These are phyloP conservation scores for Dendroctonus valens DNA, from an alignment of 1,140 invertebrate genomes.

Conservation along the genomic window DNA sequence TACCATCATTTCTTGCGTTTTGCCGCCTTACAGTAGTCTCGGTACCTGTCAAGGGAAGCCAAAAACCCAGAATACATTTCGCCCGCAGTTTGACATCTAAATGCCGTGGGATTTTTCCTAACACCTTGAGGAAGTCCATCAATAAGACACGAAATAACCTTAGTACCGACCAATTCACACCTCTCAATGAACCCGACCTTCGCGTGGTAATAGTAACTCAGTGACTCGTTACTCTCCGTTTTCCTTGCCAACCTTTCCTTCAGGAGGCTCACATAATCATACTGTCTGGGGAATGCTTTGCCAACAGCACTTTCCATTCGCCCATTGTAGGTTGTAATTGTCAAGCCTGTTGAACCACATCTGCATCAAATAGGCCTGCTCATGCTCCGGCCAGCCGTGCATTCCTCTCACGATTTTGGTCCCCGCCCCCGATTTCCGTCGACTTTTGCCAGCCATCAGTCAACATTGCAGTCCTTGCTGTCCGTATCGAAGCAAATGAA, in stretches of 20 bases:
- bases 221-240: constrained; percentile 20
- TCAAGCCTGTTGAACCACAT: constrained; percentile 11
- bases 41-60: no score
- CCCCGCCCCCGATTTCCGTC: no score
- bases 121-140: constrained; percentile 40
- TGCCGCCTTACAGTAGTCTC: no score
- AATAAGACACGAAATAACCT: constrained; percentile 45
- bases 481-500: constrained; percentile 33
- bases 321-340: constrained; percentile 3
- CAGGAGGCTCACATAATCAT: constrained; percentile 23
- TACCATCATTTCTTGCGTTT: no score
- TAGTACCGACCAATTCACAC: constrained; percentile 40
- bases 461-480: constrained; percentile 27
- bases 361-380: constrained; percentile 7
- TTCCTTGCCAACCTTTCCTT: constrained; percentile 25
- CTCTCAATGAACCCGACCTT: constrained; percentile 44
- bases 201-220: constrained; percentile 42
- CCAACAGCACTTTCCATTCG: constrained; percentile 6
- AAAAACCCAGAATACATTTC: no score
- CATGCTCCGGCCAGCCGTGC: constrained; percentile 5
- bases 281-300: constrained; percentile 21
- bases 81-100: no score
- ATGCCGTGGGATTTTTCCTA: constrained; percentile 43
- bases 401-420: constrained; percentile 7
- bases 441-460: constrained; percentile 29